Conservation (phyloP, 2,797 vertebrate genomes). For the Threskiornis aethiopicus region DNA sequence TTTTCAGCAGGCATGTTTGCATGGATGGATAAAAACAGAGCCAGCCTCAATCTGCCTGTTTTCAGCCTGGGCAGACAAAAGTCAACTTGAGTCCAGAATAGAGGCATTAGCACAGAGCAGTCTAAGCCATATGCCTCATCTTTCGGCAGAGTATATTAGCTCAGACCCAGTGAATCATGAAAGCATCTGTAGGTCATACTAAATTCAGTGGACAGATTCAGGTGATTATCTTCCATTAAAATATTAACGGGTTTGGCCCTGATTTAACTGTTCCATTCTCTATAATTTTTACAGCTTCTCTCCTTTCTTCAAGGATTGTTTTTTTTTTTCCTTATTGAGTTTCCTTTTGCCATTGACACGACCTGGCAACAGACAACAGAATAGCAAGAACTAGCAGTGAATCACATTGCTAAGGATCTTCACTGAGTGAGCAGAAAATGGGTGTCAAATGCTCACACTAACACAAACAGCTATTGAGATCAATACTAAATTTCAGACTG, state of each 20-base stretch:
- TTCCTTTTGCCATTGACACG: background rate
- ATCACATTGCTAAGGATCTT: background rate
- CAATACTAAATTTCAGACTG: background rate
- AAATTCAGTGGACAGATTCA: background rate
- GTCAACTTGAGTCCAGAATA: background rate
- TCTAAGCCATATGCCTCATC: background rate
- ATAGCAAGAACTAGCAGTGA: background rate
- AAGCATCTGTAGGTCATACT: background rate
- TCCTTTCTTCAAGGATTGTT: background rate
- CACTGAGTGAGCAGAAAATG: background rate
- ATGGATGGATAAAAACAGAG: background rate
- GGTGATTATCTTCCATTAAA: background rate
- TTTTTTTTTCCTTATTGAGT: background rate
- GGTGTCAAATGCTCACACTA: background rate
- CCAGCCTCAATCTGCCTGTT: background rate
- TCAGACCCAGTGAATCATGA: background rate
- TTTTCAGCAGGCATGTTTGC: background rate
- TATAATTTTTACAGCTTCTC: background rate
- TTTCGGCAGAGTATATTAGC: background rate
- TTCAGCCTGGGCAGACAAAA: background rate
- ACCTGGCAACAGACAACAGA: background rate
- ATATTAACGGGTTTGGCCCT: background rate
- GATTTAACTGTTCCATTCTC: background rate
- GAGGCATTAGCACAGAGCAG: background rate
- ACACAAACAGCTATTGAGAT: background rate